Evolutionary conservation across 1,140 invertebrate genomes (phyloP).

Genomic region (Drosophila chauvacae): DNA sequence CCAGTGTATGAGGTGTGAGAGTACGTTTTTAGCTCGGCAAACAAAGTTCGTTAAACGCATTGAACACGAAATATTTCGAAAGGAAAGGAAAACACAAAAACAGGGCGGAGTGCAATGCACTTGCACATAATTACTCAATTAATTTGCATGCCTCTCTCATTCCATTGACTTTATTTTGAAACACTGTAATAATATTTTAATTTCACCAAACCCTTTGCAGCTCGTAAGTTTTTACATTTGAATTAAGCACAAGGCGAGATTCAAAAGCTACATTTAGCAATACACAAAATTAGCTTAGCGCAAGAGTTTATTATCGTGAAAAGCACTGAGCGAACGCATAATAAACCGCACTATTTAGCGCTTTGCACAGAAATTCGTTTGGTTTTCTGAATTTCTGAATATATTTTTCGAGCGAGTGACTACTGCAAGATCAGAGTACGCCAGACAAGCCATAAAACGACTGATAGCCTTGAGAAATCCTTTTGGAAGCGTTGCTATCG

Average conservation of each 20-base stretch:
- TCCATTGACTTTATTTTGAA: conserved; percentile 50
- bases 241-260: conserved; percentile 59
- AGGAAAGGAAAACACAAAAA: conserved; percentile 12
- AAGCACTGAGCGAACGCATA: conserved; percentile 82
- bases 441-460: conserved; percentile 41
- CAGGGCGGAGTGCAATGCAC: conserved; percentile 57
- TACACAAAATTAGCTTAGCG: conserved; percentile 40
- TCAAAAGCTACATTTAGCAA: conserved; percentile 17
- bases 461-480: conserved; percentile 40
- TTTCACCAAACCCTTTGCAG: conserved; percentile 66
- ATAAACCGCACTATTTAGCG: conserved; percentile 67
- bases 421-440: conserved; percentile 61
- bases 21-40: conserved; percentile 4
- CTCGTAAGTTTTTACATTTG: conserved; percentile 68
- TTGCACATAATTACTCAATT: conserved; percentile 18
- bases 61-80: conserved; percentile 46
- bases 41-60: conserved; percentile 77
- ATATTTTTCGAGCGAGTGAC: conserved; percentile 37
- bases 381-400: conserved; percentile 31
- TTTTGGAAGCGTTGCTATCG: conserved; percentile 15
- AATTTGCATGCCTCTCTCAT: conserved; percentile 35
- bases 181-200: conserved; percentile 54
- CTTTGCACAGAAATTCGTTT: conserved; percentile 44
- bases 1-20: conserved; percentile 26
- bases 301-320: conserved; percentile 83